phyloP scores from a whole-genome alignment of 1,140 invertebrate species.

The Achroia grisella region DNA sequence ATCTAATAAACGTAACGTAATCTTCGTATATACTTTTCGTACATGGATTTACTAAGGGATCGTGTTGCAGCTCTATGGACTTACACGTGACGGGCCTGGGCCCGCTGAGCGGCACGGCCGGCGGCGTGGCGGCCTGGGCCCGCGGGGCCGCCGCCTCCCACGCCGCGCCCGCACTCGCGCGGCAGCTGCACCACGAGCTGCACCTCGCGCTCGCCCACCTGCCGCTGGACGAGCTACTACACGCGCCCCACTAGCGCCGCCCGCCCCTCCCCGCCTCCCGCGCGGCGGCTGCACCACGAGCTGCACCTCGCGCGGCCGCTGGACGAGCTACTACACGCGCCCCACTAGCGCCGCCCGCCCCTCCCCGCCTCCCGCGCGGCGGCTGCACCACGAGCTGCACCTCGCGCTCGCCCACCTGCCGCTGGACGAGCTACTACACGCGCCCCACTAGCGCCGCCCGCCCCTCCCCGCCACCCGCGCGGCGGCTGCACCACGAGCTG shows the following conservation, averaged over 20 bases:
- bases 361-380: constrained; percentile 29
- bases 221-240: constrained; percentile 38
- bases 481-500: no score
- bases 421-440: constrained; percentile 40
- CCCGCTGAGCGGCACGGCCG: constrained; percentile 23
- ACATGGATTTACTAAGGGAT: neutral
- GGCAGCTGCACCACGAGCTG: constrained; percentile 37
- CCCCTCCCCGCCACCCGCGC: no score
- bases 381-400: constrained; percentile 37
- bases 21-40: neutral
- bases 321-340: constrained; percentile 39
- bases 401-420: constrained; percentile 37
- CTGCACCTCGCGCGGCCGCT: constrained; percentile 19
- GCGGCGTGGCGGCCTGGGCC: constrained; percentile 29
- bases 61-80: constrained; percentile 32
- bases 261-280: constrained; percentile 33
- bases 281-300: constrained; percentile 36
- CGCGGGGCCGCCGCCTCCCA: constrained; percentile 33
- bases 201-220: constrained; percentile 37
- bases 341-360: constrained; percentile 33
- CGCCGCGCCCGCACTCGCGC: constrained; percentile 34
- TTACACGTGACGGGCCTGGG: constrained; percentile 50
- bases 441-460: no score
- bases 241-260: constrained; percentile 34
- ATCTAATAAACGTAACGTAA: no score